Evolutionary conservation across 2,888 invertebrate genomes (phyloP), one percentile per base, ranked within the genome.

Genomic region (Didymodactylos carnosus): DNA sequence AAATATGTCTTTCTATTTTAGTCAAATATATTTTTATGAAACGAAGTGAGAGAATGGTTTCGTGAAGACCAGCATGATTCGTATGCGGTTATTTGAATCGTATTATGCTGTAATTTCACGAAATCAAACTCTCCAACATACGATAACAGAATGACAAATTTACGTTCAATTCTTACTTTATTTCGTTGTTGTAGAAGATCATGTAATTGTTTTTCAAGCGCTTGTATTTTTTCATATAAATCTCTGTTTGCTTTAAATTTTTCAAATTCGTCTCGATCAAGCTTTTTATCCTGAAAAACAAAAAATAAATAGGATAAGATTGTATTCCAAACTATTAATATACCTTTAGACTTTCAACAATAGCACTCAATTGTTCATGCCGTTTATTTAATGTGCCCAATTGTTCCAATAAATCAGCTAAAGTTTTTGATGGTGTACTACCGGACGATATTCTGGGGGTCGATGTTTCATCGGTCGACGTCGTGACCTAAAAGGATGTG

Each of bases 371-470:
- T 23, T 71, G 35, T 35, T 74, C 74, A 69, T 74, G 71, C 41
- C 74, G 71, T 53, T 74, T 25, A 46, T 74, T 72, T 19, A 74
- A 43, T 71, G 74, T 71, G 16, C 74, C 71, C 5, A 74, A 41
- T 49, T 71, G 53, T 25, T 43, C 53, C 10, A 71, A 39, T 39
- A 74, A 62, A 13, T 71, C 74, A 35, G 35, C 62, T 19, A 62
- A n/a, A 16, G 29, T 10, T 29, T 35, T 19, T 8, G 53, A 49
- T 49, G 49, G 49, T 23, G 25, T 23, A n/a, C 14, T 49, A 4
- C 23, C 49, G n/a, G n/a, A n/a, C n/a, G n/a, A n/a, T n/a, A n/a
- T n/a, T n/a, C n/a, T n/a, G n/a, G n/a, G n/a, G n/a, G n/a, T n/a
- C n/a, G n/a, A n/a, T n/a, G n/a, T n/a, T n/a, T n/a, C n/a, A n/a